These are phyloP conservation scores for Lycaon pictus DNA, from an alignment of 2,113 vertebrate genomes.

Conservation along the genomic window DNA sequence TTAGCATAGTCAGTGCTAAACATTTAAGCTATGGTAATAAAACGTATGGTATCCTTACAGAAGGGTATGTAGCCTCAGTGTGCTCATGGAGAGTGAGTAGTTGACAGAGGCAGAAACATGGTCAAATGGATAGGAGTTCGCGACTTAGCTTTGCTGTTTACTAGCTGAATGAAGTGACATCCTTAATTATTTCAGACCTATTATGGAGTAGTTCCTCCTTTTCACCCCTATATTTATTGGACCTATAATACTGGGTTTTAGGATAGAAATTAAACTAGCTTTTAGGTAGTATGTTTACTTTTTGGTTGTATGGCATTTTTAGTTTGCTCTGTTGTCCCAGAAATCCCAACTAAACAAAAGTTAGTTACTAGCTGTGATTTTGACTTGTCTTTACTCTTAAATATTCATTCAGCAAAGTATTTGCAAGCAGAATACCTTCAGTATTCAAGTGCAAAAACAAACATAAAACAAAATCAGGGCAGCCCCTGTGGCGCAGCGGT, in stretches of 20 bases:
- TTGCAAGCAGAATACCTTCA: not conserved
- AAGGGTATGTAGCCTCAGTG: not conserved
- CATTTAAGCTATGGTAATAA: not conserved
- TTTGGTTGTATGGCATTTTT: conserved; percentile 10
- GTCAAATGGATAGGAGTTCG: not conserved
- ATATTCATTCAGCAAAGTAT: not conserved
- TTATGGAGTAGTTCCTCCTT: not conserved
- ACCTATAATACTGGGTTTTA: not conserved
- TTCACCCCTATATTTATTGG: not conserved
- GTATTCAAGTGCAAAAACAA: not conserved
- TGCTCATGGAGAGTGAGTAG: not conserved
- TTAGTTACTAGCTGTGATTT: not conserved
- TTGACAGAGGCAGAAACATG: not conserved
- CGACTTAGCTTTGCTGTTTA: not conserved
- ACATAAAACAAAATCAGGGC: not conserved
- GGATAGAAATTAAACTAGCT: not conserved
- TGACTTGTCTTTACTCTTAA: not conserved
- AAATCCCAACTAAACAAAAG: not conserved
- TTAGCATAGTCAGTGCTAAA: not conserved
- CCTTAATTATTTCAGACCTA: not conserved
- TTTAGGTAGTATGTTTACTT: conserved; percentile 17
- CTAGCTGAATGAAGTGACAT: not conserved
- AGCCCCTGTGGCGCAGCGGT: too few relatives aligned
- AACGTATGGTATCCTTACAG: not conserved
- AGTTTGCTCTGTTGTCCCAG: not conserved